Evolutionary conservation across 2,797 vertebrate species (phyloP), one percentile per base, ranked within the genome.

Genomic region (Odontamblyopus lacepedii): DNA sequence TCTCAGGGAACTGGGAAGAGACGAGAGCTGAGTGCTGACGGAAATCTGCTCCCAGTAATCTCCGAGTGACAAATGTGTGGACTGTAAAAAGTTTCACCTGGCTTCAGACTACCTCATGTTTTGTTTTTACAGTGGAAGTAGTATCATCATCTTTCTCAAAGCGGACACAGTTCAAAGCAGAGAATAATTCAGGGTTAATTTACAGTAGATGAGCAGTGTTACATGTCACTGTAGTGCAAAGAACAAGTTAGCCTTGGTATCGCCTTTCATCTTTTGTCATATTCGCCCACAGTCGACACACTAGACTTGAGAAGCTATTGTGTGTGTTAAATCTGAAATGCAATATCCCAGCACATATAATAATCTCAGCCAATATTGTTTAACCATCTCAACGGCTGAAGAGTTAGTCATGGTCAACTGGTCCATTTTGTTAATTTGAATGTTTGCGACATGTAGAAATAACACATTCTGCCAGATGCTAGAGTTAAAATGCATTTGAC

Each of bases 171-270:
- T 27, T 0, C 35, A 67, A 70, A 77, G 63, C 67, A 16, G 50
- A 66, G 68, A 73, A 85, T 76, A 85, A 67, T 82, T 75, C 77
- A 57, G 77, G 80, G 82, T 78, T 80, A 81, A 87, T 73, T 85
- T 83, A 85, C 83, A 77, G 66, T 82, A 79, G 78, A 84, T 86
- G 83, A 84, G 81, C 70, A 9, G 66, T 78, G 80, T 89, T 81
- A 38, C 81, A 81, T 90, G 81, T 86, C 86, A 70, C 38, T 79
- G 83, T 61, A 55, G 71, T 81, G 87, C 81, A 79, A 91, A 91
- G 89, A 90, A 90, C 91, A 84, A 70, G 76, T 84, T 78, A 82
- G 88, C 92, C 92, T 92, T 85, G 85, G 89, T 93, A 91, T 93
- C 87, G 92, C 87, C 87, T 77, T 87, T 80, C 74, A 78, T 80